phyloP scores from a whole-genome alignment of 1,140 invertebrate genomes.

The Tribolium castaneum region DNA sequence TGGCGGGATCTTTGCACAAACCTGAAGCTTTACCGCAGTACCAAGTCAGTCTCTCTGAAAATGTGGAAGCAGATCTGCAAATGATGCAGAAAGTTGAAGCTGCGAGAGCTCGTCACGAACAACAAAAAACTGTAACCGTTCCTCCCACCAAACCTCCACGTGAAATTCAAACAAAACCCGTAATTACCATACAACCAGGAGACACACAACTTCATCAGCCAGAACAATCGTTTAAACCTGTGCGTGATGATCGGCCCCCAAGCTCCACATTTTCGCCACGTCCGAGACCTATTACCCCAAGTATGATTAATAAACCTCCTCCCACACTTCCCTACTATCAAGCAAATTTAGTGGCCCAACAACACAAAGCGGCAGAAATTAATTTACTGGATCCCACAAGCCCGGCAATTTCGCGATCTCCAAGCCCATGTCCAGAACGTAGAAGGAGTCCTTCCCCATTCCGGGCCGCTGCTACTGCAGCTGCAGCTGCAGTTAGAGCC shows the following conservation, averaged over 20 bases:
- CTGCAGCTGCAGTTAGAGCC: constrained; percentile 42
- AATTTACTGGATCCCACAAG: constrained; percentile 69
- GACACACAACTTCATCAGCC: constrained; percentile 15
- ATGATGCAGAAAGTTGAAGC: constrained; percentile 52
- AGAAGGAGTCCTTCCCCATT: constrained; percentile 63
- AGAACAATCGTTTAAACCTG: constrained; percentile 68
- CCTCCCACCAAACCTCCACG: constrained; percentile 10
- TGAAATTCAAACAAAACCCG: constrained; percentile 44
- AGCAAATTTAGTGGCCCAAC: constrained; percentile 72
- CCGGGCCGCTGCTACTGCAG: neutral
- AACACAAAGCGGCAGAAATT: constrained; percentile 67
- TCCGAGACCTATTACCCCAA: constrained; percentile 69
- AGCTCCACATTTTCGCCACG: constrained; percentile 54
- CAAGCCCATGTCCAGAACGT: constrained; percentile 64
- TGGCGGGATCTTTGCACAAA: constrained; percentile 68
- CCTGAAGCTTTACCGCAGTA: constrained; percentile 63
- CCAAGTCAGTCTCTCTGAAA: constrained; percentile 54
- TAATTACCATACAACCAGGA: constrained; percentile 51
- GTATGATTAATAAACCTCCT: constrained; percentile 74
- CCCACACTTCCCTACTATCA: constrained; percentile 75
- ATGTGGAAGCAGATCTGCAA: constrained; percentile 54
- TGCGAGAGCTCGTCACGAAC: constrained; percentile 41
- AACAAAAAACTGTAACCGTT: constrained; percentile 16
- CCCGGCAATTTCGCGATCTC: constrained; percentile 69
- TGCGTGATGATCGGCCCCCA: constrained; percentile 65